These are phyloP conservation scores for Spinus olivaceus DNA, from an alignment of 2,797 vertebrate genomes.

Conservation along the genomic window DNA sequence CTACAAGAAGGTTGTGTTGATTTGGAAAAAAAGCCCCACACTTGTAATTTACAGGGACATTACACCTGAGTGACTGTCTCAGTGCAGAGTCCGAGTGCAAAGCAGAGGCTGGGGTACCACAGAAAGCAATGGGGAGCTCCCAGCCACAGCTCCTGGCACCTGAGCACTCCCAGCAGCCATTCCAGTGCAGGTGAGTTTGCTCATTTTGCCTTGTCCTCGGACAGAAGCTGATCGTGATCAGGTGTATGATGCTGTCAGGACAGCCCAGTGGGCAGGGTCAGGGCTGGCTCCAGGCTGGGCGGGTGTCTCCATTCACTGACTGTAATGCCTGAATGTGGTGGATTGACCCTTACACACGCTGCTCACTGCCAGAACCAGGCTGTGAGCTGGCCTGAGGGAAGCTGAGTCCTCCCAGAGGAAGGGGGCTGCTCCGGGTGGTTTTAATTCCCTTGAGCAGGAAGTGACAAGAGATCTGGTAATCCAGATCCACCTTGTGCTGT, in stretches of 20 bases:
- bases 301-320: background rate
- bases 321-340: rapidly evolving
- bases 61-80: background rate
- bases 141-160: background rate
- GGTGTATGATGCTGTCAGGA: background rate
- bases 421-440: background rate
- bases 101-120: background rate
- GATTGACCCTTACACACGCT: rapidly evolving
- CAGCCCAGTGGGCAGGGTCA: background rate
- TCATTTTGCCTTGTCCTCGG: background rate
- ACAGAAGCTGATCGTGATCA: background rate
- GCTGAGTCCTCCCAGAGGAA: background rate
- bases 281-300: background rate
- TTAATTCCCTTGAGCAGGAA: background rate
- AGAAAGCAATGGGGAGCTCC: background rate
- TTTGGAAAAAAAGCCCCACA: rapidly evolving
- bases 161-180: background rate
- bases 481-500: rapidly evolving
- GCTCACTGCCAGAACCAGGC: background rate
- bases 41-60: rapidly evolving
- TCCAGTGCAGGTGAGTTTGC: background rate
- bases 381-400: background rate
- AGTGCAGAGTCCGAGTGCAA: background rate
- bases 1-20: rapidly evolving
- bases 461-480: background rate